Conservation (phyloP, 2,113 vertebrate species). For the Leptodactylus fuscus region DNA sequence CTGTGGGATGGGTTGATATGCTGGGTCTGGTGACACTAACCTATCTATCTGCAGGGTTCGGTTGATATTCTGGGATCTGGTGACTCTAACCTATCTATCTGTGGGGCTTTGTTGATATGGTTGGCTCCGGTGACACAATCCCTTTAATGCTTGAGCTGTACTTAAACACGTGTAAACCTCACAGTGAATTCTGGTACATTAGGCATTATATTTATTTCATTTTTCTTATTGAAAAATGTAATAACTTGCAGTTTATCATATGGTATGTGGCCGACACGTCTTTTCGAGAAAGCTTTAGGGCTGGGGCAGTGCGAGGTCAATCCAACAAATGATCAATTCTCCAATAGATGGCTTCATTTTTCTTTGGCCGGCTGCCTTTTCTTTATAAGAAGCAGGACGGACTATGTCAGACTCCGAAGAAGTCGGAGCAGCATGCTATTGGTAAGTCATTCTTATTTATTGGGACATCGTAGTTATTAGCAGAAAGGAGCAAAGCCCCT, state of each 20-base stretch:
- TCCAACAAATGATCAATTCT: background rate
- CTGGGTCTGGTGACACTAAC: no score
- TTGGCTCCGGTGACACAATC: no score
- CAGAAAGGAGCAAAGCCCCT: background rate
- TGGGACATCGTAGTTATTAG: conserved; percentile 46
- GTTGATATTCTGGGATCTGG: no score
- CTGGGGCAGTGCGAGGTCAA: background rate
- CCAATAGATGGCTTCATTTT: background rate
- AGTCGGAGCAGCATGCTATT: background rate
- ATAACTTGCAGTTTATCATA: background rate
- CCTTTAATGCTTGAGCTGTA: background rate
- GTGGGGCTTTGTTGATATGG: no score
- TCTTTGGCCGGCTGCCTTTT: conserved; percentile 14
- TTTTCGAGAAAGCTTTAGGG: background rate
- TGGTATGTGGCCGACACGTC: background rate
- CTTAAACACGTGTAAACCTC: background rate
- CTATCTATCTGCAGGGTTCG: no score
- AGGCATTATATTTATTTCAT: no score
- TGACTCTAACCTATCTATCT: no score
- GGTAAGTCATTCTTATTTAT: conserved; percentile 39
- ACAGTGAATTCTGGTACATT: background rate
- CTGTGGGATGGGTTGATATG: no score
- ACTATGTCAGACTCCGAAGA: conserved; percentile 7
- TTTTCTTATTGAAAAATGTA: background rate
- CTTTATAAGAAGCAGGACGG: conserved; percentile 7